Conservation (phyloP, 2,888 invertebrate species). For the Tenthredo livida region DNA sequence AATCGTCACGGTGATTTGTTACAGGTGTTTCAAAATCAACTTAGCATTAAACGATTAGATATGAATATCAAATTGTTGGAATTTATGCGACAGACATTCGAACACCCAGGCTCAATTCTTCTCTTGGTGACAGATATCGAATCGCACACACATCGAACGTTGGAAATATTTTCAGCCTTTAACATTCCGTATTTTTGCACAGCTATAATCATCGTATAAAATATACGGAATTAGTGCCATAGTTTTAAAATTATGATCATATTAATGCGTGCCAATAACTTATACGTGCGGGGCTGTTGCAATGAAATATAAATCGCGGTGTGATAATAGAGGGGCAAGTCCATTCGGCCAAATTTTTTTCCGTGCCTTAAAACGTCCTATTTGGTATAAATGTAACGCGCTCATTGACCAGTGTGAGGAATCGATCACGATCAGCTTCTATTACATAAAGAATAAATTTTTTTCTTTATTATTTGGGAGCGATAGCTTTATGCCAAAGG, state of each 20-base stretch:
- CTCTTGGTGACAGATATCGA: background rate
- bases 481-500: constrained; percentile 17
- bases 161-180: background rate
- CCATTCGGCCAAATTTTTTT: background rate
- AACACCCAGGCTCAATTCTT: background rate
- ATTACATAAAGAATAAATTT: background rate
- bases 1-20: background rate
- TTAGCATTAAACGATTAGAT: background rate
- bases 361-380: background rate
- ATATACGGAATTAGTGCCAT: constrained; percentile 4
- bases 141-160: background rate
- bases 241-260: constrained; percentile 1
- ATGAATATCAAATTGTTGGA: background rate
- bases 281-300: constrained; percentile 16
- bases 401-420: background rate
- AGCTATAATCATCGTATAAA: background rate
- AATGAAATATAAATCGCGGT: background rate
- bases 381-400: background rate
- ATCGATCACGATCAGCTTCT: background rate
- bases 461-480: background rate
- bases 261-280: constrained; percentile 4
- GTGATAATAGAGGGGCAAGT: background rate
- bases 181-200: background rate
- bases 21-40: background rate
- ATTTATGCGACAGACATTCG: background rate